Conservation (phyloP, 2,113 vertebrate genomes). For the Phoxinus phoxinus region DNA sequence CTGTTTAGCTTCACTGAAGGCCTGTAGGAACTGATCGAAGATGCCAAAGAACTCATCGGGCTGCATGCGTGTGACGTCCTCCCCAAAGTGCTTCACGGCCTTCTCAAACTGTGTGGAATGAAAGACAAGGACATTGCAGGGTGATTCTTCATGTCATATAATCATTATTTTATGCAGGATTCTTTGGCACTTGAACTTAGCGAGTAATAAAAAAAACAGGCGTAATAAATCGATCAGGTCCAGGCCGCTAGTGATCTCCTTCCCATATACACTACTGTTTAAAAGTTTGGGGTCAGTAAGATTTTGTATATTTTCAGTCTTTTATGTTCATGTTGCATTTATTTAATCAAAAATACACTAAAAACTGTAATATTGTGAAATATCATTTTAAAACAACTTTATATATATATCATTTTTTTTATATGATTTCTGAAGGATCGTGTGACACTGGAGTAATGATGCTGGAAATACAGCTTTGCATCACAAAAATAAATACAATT, state of each 20-base stretch:
- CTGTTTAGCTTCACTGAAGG: slow-evolving; percentile 84
- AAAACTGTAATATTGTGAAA: background rate
- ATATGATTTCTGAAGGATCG: background rate
- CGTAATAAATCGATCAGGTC: no score
- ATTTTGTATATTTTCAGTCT: background rate
- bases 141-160: background rate
- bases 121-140: background rate
- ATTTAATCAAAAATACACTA: background rate
- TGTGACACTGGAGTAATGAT: no score
- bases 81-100: slow-evolving; percentile 84
- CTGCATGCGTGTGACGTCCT: slow-evolving; percentile 80
- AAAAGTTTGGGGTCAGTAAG: background rate
- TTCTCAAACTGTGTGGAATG: slow-evolving; percentile 76
- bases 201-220: background rate
- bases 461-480: no score
- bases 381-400: background rate
- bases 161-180: background rate
- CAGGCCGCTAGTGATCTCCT: background rate
- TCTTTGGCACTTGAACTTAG: background rate
- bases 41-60: slow-evolving; percentile 88
- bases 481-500: no score
- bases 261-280: background rate
- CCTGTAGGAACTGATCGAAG: slow-evolving; percentile 87
- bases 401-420: no score
- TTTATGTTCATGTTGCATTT: background rate